Evolutionary conservation across 2,888 invertebrate genomes (phyloP).

Genomic region (Diloba caeruleocephala): DNA sequence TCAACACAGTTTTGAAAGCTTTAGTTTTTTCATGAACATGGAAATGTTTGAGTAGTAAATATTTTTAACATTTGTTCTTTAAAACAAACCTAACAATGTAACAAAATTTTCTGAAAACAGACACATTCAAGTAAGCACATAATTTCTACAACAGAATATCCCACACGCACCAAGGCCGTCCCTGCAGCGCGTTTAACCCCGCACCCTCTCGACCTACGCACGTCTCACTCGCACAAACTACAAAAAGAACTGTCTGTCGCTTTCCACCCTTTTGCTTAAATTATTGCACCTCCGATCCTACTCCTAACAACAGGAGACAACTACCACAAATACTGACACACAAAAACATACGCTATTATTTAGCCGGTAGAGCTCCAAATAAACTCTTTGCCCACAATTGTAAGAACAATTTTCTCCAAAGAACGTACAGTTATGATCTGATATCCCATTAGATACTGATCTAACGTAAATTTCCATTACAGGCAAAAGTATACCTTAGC

Average conservation of each 20-base stretch:
- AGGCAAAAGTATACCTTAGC: conserved; percentile 54
- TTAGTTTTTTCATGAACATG: too few species aligned
- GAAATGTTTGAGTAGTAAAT: too few species aligned
- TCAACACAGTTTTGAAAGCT: too few species aligned
- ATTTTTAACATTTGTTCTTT: too few species aligned
- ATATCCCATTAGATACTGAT: conserved; percentile 77
- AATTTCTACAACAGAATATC: conserved; percentile 1
- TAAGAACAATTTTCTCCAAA: conserved; percentile 79
- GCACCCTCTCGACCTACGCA: conserved; percentile 87
- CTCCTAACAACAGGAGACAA: conserved; percentile 65
- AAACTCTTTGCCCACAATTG: conserved; percentile 40
- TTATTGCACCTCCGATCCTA: conserved; percentile 84
- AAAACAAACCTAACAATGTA: too few species aligned
- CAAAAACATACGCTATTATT: conserved; percentile 61
- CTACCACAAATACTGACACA: conserved; percentile 47
- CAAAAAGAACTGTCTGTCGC: conserved; percentile 88
- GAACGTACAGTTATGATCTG: conserved; percentile 74
- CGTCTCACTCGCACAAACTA: conserved; percentile 89
- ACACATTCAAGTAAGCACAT: too few species aligned
- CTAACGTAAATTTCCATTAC: conserved; percentile 64
- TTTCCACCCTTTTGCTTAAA: conserved; percentile 88
- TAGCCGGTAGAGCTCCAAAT: conserved; percentile 45
- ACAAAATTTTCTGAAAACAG: too few species aligned
- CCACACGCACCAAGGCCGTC: conserved; percentile 52
- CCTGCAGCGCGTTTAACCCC: conserved; percentile 83